A percentile compares a stretch with the other conserved stretches of the same genome.
phyloP scores from a whole-genome alignment of 2,113 vertebrate species.

The Columbina picui region DNA sequence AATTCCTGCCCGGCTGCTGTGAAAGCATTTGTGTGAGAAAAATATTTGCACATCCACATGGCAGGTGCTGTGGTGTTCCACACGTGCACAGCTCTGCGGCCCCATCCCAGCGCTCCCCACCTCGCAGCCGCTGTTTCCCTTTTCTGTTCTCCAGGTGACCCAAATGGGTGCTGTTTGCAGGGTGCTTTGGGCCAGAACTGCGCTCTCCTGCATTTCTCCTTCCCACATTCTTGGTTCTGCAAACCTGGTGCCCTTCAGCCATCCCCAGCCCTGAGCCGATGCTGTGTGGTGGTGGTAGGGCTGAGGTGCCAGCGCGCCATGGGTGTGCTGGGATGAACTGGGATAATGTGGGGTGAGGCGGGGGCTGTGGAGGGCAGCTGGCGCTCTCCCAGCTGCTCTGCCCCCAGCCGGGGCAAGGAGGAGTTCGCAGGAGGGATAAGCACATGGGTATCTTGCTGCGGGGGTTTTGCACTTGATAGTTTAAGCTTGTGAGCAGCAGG shows the following conservation, averaged over 20 bases:
- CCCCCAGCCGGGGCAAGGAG: neutral
- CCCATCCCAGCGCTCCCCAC: neutral
- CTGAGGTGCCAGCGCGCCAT: neutral
- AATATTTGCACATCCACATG: rapidly evolving
- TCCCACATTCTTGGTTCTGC: rapidly evolving
- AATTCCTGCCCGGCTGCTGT: neutral
- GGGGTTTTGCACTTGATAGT: rapidly evolving
- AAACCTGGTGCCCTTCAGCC: rapidly evolving
- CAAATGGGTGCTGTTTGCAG: rapidly evolving
- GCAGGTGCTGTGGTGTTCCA: rapidly evolving
- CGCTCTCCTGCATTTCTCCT: rapidly evolving
- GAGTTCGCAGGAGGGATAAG: neutral
- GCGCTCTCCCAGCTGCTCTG: neutral
- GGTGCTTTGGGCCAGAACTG: no score
- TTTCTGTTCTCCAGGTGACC: rapidly evolving
- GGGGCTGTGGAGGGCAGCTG: neutral
- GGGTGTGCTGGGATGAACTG: neutral
- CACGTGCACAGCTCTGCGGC: rapidly evolving
- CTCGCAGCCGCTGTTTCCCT: neutral
- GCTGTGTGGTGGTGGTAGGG: neutral
- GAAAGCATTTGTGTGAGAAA: rapidly evolving
- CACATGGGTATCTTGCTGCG: rapidly evolving
- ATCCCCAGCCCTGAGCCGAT: rapidly evolving
- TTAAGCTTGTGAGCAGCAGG: neutral
- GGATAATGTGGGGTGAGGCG: rapidly evolving